These are phyloP conservation scores for Macrochelys suwanniensis DNA, from an alignment of 2,797 vertebrate genomes.

Conservation along the genomic window DNA sequence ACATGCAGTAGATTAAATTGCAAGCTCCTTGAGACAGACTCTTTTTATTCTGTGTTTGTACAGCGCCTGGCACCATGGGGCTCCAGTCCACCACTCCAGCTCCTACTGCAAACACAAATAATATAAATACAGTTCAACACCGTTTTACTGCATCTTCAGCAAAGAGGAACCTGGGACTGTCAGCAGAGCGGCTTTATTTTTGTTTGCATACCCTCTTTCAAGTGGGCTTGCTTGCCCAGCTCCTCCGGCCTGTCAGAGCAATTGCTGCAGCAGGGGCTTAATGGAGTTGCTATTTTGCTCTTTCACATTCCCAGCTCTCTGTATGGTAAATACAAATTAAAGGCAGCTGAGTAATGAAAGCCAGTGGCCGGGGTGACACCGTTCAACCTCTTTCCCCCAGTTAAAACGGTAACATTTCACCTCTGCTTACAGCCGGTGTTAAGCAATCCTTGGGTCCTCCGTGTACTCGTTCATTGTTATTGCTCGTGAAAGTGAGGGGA, in stretches of 20 bases:
- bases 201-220: not conserved
- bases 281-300: rapidly evolving
- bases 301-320: rapidly evolving
- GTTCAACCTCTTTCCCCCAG: rapidly evolving
- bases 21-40: not conserved
- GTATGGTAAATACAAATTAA: rapidly evolving
- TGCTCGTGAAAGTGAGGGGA: not conserved
- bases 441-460: not conserved
- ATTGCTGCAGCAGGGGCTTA: rapidly evolving
- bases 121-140: not conserved
- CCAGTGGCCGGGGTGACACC: rapidly evolving
- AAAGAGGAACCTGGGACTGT: rapidly evolving
- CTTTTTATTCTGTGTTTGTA: not conserved
- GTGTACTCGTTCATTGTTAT: rapidly evolving
- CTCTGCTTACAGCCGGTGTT: rapidly evolving
- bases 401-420: rapidly evolving
- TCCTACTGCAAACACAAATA: not conserved
- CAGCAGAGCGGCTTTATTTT: not conserved
- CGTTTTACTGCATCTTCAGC: rapidly evolving
- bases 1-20: not conserved
- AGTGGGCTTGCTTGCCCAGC: not conserved
- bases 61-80: not conserved
- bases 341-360: not conserved
- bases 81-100: not conserved
- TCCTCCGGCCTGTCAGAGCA: not conserved